These are phyloP conservation scores for Perca flavescens DNA, from an alignment of 2,113 vertebrate species.

Conservation along the genomic window DNA sequence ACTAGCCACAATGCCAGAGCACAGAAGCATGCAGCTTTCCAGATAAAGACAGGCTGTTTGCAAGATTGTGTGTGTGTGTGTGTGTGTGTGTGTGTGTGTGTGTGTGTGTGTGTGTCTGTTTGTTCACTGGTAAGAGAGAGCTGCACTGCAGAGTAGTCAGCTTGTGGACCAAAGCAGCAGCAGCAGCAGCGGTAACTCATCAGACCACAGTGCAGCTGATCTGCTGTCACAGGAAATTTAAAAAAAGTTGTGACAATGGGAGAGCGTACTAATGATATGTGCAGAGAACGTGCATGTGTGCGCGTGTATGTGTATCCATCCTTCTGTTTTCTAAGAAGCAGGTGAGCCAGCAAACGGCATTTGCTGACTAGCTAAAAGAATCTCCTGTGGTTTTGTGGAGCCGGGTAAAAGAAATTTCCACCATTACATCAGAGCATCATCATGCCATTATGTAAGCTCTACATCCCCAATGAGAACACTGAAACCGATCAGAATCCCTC, in stretches of 20 bases:
- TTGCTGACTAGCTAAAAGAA: slow-evolving; percentile 17
- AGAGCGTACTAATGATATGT: background rate
- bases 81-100: too few relatives aligned
- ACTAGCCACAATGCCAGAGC: background rate
- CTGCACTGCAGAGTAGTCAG: too few relatives aligned
- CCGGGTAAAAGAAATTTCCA: slow-evolving; percentile 29
- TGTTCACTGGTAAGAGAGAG: too few relatives aligned
- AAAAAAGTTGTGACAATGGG: background rate
- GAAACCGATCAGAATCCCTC: background rate
- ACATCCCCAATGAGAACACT: slow-evolving; percentile 19
- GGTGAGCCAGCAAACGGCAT: slow-evolving; percentile 29
- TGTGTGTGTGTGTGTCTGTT: too few relatives aligned
- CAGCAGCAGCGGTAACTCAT: background rate
- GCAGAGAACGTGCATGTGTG: background rate
- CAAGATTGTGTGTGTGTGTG: background rate
- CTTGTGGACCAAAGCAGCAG: too few relatives aligned
- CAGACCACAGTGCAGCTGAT: background rate
- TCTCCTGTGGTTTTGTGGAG: slow-evolving; percentile 35
- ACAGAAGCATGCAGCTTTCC: background rate
- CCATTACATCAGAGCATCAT: slow-evolving; percentile 65
- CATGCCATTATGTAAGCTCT: slow-evolving; percentile 55
- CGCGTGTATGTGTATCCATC: background rate
- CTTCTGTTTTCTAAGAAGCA: background rate
- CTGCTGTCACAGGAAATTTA: background rate
- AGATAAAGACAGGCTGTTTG: background rate